Percentiles rank a stretch among this genome's conserved stretches.
phyloP scores from a whole-genome alignment of 2,797 vertebrate species.

The Microctenopoma steveboyesi region DNA sequence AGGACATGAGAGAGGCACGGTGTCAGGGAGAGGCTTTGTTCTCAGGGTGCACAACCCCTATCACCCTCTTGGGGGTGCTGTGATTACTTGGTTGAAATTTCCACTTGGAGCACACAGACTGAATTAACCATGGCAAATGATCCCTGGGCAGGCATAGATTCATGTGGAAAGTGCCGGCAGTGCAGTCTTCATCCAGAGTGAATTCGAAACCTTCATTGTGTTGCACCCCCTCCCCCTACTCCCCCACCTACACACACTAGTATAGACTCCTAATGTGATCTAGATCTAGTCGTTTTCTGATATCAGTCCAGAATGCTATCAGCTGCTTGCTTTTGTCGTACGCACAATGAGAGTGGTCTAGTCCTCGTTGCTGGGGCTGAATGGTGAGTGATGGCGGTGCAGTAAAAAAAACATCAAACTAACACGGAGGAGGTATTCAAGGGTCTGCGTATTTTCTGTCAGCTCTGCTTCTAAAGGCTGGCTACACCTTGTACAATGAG shows the following conservation, averaged over 20 bases:
- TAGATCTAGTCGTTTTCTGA: constrained; percentile 65
- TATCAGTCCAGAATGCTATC: constrained; percentile 73
- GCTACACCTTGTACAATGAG: constrained; percentile 24
- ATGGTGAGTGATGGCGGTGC: constrained; percentile 47
- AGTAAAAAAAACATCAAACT: constrained; percentile 35
- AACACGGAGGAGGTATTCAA: constrained; percentile 42
- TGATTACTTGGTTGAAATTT: constrained; percentile 75
- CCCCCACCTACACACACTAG: constrained; percentile 3
- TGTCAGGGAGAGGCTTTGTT: constrained; percentile 56
- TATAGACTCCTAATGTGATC: constrained; percentile 53
- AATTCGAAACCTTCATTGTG: constrained; percentile 74
- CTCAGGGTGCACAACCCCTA: constrained; percentile 42
- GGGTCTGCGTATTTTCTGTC: constrained; percentile 18
- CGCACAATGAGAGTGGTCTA: constrained; percentile 66
- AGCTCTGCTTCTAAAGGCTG: constrained; percentile 20
- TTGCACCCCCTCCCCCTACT: constrained; percentile 24
- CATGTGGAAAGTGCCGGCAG: constrained; percentile 76
- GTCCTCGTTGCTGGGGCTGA: constrained; percentile 55
- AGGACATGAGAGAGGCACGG: constrained; percentile 52
- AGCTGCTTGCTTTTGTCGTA: constrained; percentile 67
- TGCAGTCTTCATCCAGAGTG: constrained; percentile 77
- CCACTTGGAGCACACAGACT: constrained; percentile 64
- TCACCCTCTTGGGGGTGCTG: constrained; percentile 83
- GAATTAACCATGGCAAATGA: constrained; percentile 80
- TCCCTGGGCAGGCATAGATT: constrained; percentile 77